A percentile compares a stretch with the other conserved stretches of the same genome.
Conservation (phyloP, 2,888 invertebrate genomes). For the Leptogaster cylindrica region DNA sequence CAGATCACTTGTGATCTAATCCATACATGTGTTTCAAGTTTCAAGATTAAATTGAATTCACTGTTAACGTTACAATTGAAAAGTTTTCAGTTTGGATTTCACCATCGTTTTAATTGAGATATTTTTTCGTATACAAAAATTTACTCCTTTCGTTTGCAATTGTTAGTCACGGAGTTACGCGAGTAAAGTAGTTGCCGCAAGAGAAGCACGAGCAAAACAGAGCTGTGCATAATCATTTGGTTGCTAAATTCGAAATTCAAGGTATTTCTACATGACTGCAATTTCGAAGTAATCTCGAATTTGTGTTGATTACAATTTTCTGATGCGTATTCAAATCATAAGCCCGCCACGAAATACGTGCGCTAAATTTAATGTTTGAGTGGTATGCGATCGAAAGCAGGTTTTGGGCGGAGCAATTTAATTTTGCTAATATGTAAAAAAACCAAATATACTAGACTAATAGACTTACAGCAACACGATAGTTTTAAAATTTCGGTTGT, state of each 20-base stretch:
- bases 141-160: conserved; percentile 9
- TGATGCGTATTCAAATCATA: background rate
- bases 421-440: background rate
- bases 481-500: background rate
- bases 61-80: background rate
- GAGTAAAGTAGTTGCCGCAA: conserved; percentile 9
- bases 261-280: background rate
- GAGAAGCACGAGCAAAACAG: conserved; percentile 33
- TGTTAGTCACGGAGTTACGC: conserved; percentile 20
- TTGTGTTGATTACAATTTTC: conserved; percentile 17
- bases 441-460: background rate
- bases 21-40: too few species aligned
- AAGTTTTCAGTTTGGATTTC: conserved; percentile 38
- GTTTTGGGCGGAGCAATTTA: background rate
- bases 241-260: conserved; percentile 28
- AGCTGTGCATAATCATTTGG: background rate
- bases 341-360: background rate
- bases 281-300: conserved; percentile 19
- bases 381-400: background rate
- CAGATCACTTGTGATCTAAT: too few species aligned
- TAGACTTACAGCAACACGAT: conserved; percentile 13
- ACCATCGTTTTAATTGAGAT: conserved; percentile 30
- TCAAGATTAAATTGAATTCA: too few species aligned
- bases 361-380: conserved; percentile 15
- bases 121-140: conserved; percentile 11